phyloP scores from a whole-genome alignment of 1,140 invertebrate genomes.

The Mylabris phalerata region DNA sequence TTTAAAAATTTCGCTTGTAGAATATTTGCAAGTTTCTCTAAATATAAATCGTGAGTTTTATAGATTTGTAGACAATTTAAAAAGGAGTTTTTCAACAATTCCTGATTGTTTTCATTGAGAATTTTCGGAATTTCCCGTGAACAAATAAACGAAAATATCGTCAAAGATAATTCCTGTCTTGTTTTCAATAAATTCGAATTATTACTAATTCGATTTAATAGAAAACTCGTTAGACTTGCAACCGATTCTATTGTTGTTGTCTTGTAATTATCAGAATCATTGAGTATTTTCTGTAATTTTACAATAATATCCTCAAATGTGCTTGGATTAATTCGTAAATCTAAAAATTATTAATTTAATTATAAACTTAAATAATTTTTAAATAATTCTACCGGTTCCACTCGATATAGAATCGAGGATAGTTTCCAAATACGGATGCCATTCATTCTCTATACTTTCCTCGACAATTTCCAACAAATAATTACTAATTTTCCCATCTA shows the following conservation, averaged over 20 bases:
- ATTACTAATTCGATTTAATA: too few relatives aligned
- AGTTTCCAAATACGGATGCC: conserved; percentile 39
- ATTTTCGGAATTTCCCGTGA: too few relatives aligned
- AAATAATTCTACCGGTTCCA: neutral
- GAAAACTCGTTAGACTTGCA: too few relatives aligned
- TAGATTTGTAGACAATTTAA: neutral
- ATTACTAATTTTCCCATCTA: conserved; percentile 37
- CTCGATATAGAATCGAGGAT: conserved; percentile 27
- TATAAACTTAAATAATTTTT: conserved; percentile 7
- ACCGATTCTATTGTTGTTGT: too few relatives aligned
- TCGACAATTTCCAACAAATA: conserved; percentile 42
- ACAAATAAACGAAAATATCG: too few relatives aligned
- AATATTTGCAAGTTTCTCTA: too few relatives aligned
- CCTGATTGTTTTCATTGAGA: too few relatives aligned
- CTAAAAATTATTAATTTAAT: conserved; percentile 33
- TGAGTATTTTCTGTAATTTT: conserved; percentile 32
- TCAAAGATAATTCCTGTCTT: too few relatives aligned
- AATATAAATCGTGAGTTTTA: too few relatives aligned
- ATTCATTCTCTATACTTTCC: conserved; percentile 41
- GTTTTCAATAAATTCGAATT: neutral
- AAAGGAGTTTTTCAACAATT: too few relatives aligned
- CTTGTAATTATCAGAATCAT: too few relatives aligned
- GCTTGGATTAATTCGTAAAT: conserved; percentile 46
- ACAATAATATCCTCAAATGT: conserved; percentile 47
- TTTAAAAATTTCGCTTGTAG: too few relatives aligned